Evolutionary conservation across 2,888 invertebrate species (phyloP).

Genomic region (Drosophila quasianomalipes): DNA sequence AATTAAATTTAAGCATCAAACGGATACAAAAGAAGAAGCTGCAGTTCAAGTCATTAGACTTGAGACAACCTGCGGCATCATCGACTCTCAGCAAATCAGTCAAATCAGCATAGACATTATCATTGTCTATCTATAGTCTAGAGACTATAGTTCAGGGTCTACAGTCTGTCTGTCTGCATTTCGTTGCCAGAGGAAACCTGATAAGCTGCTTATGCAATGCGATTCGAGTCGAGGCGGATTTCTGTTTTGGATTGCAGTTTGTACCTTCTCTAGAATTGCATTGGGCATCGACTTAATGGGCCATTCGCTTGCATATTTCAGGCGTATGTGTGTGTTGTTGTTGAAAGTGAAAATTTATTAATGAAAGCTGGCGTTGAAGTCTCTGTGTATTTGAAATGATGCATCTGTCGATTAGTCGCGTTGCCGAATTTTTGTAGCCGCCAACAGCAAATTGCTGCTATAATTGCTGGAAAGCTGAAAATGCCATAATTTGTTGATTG

Average conservation of each 20-base stretch:
- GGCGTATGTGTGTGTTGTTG: neutral
- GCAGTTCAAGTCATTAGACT: slow-evolving; percentile 58
- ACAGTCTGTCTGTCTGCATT: neutral
- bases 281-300: slow-evolving; percentile 53
- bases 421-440: slow-evolving; percentile 41
- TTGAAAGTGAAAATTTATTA: slow-evolving; percentile 72
- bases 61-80: slow-evolving; percentile 52
- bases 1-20: slow-evolving; percentile 56
- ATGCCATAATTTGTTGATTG: slow-evolving; percentile 68
- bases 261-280: slow-evolving; percentile 59
- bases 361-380: slow-evolving; percentile 64
- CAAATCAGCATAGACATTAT: slow-evolving; percentile 65
- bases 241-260: neutral
- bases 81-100: slow-evolving; percentile 40
- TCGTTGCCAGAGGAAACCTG: slow-evolving; percentile 37
- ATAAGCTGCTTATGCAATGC: slow-evolving; percentile 68
- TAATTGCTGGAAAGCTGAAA: slow-evolving; percentile 74
- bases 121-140: slow-evolving; percentile 28
- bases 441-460: slow-evolving; percentile 49
- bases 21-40: slow-evolving; percentile 59
- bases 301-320: slow-evolving; percentile 45
- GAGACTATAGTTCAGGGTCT: slow-evolving; percentile 4
- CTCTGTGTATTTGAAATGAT: slow-evolving; percentile 44
- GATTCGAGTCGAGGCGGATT: slow-evolving; percentile 12
- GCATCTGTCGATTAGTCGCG: slow-evolving; percentile 58